These are phyloP conservation scores for Synanthedon formicaeformis DNA, from an alignment of 2,888 invertebrate species.

Conservation along the genomic window DNA sequence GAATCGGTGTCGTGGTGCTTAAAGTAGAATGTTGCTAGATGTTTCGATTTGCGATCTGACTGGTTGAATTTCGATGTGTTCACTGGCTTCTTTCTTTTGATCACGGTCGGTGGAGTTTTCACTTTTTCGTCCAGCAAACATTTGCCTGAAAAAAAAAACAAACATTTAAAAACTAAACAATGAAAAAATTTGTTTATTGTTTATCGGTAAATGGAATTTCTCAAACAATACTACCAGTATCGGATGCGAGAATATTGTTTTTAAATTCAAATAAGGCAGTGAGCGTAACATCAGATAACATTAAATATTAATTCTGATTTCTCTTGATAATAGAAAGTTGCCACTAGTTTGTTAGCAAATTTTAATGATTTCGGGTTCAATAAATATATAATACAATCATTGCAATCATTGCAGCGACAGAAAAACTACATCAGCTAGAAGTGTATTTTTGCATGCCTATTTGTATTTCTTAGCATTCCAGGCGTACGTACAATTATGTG, in stretches of 20 bases:
- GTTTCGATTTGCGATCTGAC: slow-evolving; percentile 83
- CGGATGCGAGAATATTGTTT: slow-evolving; percentile 27
- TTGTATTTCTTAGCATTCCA: no score
- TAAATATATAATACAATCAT: no score
- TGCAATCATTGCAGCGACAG: no score
- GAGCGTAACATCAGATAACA: background rate
- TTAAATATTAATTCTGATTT: background rate
- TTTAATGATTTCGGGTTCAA: background rate
- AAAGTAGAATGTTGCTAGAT: slow-evolving; percentile 87
- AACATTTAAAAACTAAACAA: slow-evolving; percentile 8
- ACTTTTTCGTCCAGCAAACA: slow-evolving; percentile 35
- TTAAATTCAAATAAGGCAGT: slow-evolving; percentile 22
- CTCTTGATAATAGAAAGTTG: background rate
- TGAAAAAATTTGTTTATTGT: slow-evolving; percentile 23
- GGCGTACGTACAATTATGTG: no score
- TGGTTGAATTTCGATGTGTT: slow-evolving; percentile 75
- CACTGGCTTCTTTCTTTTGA: slow-evolving; percentile 65
- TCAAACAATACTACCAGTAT: slow-evolving; percentile 19
- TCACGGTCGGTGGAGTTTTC: slow-evolving; percentile 55
- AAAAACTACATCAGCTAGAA: no score
- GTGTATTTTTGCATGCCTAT: background rate
- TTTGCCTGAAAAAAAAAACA: slow-evolving; percentile 33
- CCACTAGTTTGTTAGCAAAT: background rate
- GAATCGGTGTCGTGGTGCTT: slow-evolving; percentile 89
- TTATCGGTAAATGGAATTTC: slow-evolving; percentile 17